phyloP scores from a whole-genome alignment of 2,888 invertebrate genomes.

The Cantharis lateralis region DNA sequence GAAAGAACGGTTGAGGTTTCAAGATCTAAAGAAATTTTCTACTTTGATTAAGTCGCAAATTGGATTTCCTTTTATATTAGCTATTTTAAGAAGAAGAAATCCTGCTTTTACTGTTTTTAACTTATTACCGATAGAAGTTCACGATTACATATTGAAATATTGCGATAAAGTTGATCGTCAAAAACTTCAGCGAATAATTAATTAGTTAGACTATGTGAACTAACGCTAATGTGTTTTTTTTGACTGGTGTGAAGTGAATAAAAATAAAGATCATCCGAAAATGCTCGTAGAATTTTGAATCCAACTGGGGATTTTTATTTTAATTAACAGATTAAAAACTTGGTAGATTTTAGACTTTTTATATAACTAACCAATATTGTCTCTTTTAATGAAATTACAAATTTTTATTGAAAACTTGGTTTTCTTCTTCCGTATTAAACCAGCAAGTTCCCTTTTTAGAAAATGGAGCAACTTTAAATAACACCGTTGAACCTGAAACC shows the following conservation, averaged over 20 bases:
- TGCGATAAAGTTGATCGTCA: slow-evolving; percentile 23
- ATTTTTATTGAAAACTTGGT: not conserved
- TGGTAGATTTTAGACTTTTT: not conserved
- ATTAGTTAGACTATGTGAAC: slow-evolving; percentile 7
- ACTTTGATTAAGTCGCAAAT: slow-evolving; percentile 46
- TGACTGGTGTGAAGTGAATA: not conserved
- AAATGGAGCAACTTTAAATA: slow-evolving; percentile 39
- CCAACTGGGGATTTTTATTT: not conserved
- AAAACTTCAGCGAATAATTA: slow-evolving; percentile 11
- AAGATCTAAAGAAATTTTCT: slow-evolving; percentile 47
- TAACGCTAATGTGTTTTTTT: not conserved
- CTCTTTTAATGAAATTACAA: not conserved
- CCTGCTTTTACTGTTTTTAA: slow-evolving; percentile 45
- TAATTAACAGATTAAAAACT: not conserved
- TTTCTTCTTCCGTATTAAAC: not conserved
- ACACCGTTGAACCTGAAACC: slow-evolving; percentile 42
- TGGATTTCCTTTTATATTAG: slow-evolving; percentile 45
- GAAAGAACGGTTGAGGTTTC: slow-evolving; percentile 36
- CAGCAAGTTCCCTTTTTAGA: slow-evolving; percentile 32
- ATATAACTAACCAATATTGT: not conserved
- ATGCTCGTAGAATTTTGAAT: not conserved
- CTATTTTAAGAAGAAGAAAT: slow-evolving; percentile 33
- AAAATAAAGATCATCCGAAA: not conserved
- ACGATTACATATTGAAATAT: slow-evolving; percentile 43
- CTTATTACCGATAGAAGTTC: slow-evolving; percentile 54